These are phyloP conservation scores for Chaetogeoica ovagalla DNA, from an alignment of 2,888 invertebrate genomes.

Conservation along the genomic window DNA sequence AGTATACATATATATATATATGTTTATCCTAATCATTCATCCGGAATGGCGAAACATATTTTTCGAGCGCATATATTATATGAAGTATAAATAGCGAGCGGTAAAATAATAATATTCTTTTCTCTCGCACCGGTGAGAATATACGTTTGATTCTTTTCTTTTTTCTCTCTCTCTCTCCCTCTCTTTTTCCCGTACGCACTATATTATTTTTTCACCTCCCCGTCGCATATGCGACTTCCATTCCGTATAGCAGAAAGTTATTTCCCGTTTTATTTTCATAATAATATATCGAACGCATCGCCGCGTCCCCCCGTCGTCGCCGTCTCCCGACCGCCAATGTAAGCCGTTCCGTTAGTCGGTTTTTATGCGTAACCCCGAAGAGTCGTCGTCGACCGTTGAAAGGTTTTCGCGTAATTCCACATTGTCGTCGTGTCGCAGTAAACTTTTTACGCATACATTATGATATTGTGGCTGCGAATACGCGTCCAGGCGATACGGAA, in stretches of 20 bases:
- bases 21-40: constrained; percentile 49
- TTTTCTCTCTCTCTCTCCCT: neutral
- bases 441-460: constrained; percentile 49
- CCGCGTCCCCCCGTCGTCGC: neutral
- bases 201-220: constrained; percentile 3
- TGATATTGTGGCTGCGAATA: constrained; percentile 20
- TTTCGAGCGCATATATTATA: constrained; percentile 1
- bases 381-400: constrained; percentile 45
- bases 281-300: constrained; percentile 42
- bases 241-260: constrained; percentile 28
- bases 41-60: constrained; percentile 47
- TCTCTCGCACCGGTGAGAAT: constrained; percentile 9
- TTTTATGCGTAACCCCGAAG: constrained; percentile 21
- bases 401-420: constrained; percentile 49
- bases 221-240: neutral
- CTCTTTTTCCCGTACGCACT: neutral
- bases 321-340: neutral
- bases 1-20: neutral
- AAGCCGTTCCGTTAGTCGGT: constrained; percentile 47
- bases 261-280: constrained; percentile 53
- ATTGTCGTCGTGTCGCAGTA: constrained; percentile 46
- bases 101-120: constrained; percentile 52
- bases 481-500: constrained; percentile 36
- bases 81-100: constrained; percentile 49
- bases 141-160: constrained; percentile 38